A percentile compares a stretch with the other conserved stretches of the same genome.
Evolutionary conservation across 2,797 vertebrate genomes (phyloP).

Genomic region (Parauchenoglanis ngamensis): DNA sequence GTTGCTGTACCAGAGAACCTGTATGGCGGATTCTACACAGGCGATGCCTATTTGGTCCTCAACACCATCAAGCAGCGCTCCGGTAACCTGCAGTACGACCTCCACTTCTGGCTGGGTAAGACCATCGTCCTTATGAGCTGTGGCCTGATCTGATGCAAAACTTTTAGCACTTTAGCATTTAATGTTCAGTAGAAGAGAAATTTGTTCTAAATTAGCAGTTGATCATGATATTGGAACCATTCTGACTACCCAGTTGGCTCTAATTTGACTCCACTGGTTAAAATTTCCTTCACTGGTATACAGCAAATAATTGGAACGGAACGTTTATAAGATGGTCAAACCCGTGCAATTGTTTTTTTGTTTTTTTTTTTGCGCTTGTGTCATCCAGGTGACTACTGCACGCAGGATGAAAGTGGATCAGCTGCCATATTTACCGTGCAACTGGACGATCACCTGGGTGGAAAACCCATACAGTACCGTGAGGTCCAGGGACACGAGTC

Average conservation of each 20-base stretch:
- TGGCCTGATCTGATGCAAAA: neutral
- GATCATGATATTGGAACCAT: neutral
- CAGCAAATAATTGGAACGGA: neutral
- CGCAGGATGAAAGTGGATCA: conserved; percentile 92
- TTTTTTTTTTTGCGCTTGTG: neutral
- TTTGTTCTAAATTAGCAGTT: neutral
- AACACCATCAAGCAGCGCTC: conserved; percentile 92
- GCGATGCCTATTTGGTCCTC: conserved; percentile 92
- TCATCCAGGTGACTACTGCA: conserved; percentile 84
- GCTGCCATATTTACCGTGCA: conserved; percentile 97
- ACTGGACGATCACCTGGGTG: conserved; percentile 92
- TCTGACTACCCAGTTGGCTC: neutral
- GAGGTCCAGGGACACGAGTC: conserved; percentile 94
- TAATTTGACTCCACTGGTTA: neutral
- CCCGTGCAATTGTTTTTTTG: neutral
- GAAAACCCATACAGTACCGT: conserved; percentile 90
- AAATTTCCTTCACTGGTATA: neutral
- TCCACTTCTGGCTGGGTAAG: conserved; percentile 97
- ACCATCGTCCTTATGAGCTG: neutral
- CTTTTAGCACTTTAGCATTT: neutral
- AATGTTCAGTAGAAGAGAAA: neutral
- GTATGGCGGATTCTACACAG: conserved; percentile 91
- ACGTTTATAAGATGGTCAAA: neutral
- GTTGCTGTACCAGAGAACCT: conserved; percentile 90
- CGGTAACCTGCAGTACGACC: conserved; percentile 89